Evolutionary conservation across 2,888 invertebrate genomes (phyloP), one percentile per base, ranked within the genome.

Genomic region (Branchellion lobata): DNA sequence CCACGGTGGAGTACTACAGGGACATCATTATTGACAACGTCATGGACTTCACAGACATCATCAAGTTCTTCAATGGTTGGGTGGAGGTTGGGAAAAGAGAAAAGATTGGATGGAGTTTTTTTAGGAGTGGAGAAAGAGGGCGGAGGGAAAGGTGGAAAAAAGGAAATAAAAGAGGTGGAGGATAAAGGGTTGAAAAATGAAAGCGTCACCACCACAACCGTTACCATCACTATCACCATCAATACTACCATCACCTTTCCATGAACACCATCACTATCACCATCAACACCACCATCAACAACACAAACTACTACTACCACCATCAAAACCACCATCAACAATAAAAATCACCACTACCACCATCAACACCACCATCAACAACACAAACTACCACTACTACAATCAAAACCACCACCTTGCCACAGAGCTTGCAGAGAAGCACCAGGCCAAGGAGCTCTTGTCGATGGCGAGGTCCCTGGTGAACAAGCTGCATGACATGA

Each of bases 1-100:
- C 96, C 0, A 89, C 96, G 81, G 91, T 97, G 24, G 94, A 95
- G 88, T 94, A 93, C 69, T 97, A 97, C 87, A 90, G 96, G 57
- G 95, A 96, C 86, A 95, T 97, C 84, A 95, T 97, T 82, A 90
- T 97, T 65, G 93, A 94, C 77, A 96, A 97, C 88, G 91, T 93
- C 84, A 97, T 97, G 96, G 96, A 97, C 88, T 97, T 96, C 87
- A 96, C 96, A 0, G 96, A 97, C 87, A 95, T 96, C 86, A 97
- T 97, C 86, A 96, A 96, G 87, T 97, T 97, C 89, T 97, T 96
- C 86, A 97, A 96, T 89, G 96, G 96, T 95, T 86, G 89, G 89
- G 1, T 21, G 5, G 53, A 51, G n/a, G 40, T 18, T n/a, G 14
- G 27, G 51, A 18, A n/a, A n/a, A n/a, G n/a, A n/a, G n/a, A n/a